A percentile compares a stretch with the other conserved stretches of the same genome.
Conservation (phyloP, 2,797 vertebrate species). For the Sebastes oblongus region DNA sequence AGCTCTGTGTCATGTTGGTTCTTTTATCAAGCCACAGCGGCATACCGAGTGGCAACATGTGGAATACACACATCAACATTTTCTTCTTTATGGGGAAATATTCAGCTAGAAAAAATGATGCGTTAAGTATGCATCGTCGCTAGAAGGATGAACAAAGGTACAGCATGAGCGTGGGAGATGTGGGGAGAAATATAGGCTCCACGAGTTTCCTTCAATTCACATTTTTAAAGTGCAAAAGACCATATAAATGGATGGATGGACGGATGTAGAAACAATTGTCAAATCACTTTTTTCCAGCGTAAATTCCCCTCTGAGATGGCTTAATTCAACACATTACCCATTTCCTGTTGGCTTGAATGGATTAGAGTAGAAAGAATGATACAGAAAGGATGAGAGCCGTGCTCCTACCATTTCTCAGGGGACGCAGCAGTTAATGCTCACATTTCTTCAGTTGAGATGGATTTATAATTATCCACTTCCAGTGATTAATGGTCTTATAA, state of each 20-base stretch:
- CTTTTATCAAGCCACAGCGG: not conserved
- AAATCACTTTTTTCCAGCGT: not conserved
- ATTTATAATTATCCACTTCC: slow-evolving; percentile 40
- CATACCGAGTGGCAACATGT: not conserved
- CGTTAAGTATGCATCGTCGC: slow-evolving; percentile 22
- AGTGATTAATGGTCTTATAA: slow-evolving; percentile 35
- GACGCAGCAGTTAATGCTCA: slow-evolving; percentile 10
- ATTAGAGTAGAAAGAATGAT: not conserved
- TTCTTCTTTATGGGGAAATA: slow-evolving; percentile 19
- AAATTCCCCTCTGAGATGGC: not conserved
- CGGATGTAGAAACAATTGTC: not conserved
- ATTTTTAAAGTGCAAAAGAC: not conserved
- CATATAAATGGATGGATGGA: not conserved
- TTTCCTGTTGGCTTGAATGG: slow-evolving; percentile 10
- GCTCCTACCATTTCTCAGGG: not conserved
- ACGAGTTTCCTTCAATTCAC: not conserved
- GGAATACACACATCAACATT: slow-evolving; percentile 7
- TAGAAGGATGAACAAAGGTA: slow-evolving; percentile 3
- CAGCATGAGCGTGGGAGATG: not conserved
- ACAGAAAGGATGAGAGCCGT: slow-evolving; percentile 2
- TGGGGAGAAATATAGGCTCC: not conserved
- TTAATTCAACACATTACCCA: not conserved
- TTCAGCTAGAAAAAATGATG: not conserved
- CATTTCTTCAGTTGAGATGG: slow-evolving; percentile 8
- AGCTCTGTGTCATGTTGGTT: not conserved